Evolutionary conservation across 2,113 vertebrate genomes (phyloP), one percentile per base, ranked within the genome.

Genomic region (Halichoeres trimaculatus): DNA sequence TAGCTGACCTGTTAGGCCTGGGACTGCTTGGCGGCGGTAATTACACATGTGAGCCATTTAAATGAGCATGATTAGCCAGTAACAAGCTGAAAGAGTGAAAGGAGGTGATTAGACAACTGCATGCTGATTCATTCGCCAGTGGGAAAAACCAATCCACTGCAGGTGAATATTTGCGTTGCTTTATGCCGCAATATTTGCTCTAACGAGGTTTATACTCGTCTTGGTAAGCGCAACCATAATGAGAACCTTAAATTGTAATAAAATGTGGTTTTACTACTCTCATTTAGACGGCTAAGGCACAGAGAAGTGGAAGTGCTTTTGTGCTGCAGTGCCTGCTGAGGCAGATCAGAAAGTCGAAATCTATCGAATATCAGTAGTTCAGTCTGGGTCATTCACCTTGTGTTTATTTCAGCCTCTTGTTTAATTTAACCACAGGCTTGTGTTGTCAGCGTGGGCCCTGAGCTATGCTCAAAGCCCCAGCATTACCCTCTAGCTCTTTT

Each of bases 41-140:
- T 92, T 90, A 90, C 85, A 88, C 90, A 88, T 85, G 83, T 85
- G 89, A 88, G 85, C 71, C 78, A 72, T 88, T 88, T 80, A 91
- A 92, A 88, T 84, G 84, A 86, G 80, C 71, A 52, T 68, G 87
- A 89, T 91, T 88, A 88, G 87, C 83, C 73, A 2, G 81, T 85
- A 90, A 91, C 88, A 89, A 88, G 84, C 75, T 45, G 53, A 79
- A 87, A 82, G 83, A 88, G 72, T 81, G 88, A 90, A 89, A 87
- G 86, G 81, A 81, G 81, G 76, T 86, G 83, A 90, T 90, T 87
- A 90, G 80, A 87, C 76, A 73, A 80, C 52, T 54, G 74, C 51
- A 16, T 54, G 81, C 76, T 74, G 90, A 90, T 80, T 88, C 87
- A 84, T 78, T 63, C 10, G 22, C 88, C 81, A 51, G 73, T 52